Percentiles rank a stretch among this genome's conserved stretches.
These are phyloP conservation scores for Scatophagus argus DNA, from an alignment of 2,113 vertebrate species.

Conservation along the genomic window DNA sequence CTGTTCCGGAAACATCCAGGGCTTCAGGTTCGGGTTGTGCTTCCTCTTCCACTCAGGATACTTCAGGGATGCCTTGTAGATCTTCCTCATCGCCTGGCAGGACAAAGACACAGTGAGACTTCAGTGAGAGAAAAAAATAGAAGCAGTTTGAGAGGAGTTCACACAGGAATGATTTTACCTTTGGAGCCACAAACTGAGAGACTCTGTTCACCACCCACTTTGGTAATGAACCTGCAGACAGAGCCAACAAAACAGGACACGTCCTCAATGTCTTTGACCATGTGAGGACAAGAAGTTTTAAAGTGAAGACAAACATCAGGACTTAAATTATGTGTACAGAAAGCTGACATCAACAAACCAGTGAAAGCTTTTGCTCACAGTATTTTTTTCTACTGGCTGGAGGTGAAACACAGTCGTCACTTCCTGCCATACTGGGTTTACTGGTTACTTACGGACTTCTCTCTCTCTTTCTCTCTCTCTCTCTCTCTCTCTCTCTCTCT, in stretches of 20 bases:
- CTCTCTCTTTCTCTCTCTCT: too few relatives aligned
- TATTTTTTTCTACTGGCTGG: too few relatives aligned
- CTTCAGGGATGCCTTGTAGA: slow-evolving; percentile 90
- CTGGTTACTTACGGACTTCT: too few relatives aligned
- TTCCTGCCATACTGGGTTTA: too few relatives aligned
- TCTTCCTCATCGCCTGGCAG: slow-evolving; percentile 88
- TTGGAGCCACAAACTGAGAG: slow-evolving; percentile 90
- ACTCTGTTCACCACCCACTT: slow-evolving; percentile 92
- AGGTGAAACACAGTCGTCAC: too few relatives aligned
- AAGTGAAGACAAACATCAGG: too few relatives aligned
- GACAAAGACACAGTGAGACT: neutral
- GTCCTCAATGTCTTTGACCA: neutral
- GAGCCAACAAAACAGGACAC: neutral
- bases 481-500: too few relatives aligned
- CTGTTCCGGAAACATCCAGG: slow-evolving; percentile 88
- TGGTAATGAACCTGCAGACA: slow-evolving; percentile 85
- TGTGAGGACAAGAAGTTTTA: too few relatives aligned
- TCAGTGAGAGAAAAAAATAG: neutral
- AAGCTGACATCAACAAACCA: too few relatives aligned
- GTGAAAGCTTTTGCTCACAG: too few relatives aligned
- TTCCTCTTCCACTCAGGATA: slow-evolving; percentile 90
- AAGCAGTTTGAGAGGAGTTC: neutral
- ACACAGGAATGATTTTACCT: slow-evolving; percentile 74
- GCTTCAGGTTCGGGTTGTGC: slow-evolving; percentile 86
- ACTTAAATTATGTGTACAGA: too few relatives aligned